Evolutionary conservation across 2,797 vertebrate genomes (phyloP).

Genomic region (Lagorchestes hirsutus): DNA sequence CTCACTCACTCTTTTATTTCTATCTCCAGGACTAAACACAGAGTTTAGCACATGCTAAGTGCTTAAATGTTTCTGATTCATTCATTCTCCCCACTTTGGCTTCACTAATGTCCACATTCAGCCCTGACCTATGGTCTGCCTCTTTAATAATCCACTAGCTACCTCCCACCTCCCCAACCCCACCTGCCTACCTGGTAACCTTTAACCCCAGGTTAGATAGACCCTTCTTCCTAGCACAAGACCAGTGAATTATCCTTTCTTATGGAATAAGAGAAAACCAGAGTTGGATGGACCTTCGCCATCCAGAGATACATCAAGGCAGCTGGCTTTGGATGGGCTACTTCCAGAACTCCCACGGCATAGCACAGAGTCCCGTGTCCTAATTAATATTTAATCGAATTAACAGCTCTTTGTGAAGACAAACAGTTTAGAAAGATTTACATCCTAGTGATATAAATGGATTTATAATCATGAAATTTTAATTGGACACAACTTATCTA

Average conservation of each 20-base stretch:
- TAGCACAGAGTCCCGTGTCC: neutral
- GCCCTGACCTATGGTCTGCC: neutral
- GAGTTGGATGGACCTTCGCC: neutral
- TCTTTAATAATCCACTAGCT: neutral
- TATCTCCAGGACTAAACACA: neutral
- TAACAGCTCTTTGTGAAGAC: neutral
- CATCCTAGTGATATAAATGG: neutral
- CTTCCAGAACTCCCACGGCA: neutral
- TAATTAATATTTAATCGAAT: neutral
- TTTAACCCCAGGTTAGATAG: neutral
- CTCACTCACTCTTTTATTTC: neutral
- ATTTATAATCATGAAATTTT: neutral
- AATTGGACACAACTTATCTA: neutral
- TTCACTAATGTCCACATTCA: neutral
- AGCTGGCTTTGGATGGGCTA: neutral
- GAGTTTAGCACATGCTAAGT: neutral
- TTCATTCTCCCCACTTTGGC: neutral
- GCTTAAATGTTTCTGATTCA: neutral
- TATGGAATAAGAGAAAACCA: neutral
- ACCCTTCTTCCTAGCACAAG: neutral
- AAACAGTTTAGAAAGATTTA: neutral
- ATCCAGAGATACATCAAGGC: neutral
- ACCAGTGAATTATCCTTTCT: neutral
- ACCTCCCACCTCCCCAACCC: neutral
- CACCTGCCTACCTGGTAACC: neutral